Evolutionary conservation across 2,113 vertebrate genomes (phyloP).

Genomic region (Noturus placidus): DNA sequence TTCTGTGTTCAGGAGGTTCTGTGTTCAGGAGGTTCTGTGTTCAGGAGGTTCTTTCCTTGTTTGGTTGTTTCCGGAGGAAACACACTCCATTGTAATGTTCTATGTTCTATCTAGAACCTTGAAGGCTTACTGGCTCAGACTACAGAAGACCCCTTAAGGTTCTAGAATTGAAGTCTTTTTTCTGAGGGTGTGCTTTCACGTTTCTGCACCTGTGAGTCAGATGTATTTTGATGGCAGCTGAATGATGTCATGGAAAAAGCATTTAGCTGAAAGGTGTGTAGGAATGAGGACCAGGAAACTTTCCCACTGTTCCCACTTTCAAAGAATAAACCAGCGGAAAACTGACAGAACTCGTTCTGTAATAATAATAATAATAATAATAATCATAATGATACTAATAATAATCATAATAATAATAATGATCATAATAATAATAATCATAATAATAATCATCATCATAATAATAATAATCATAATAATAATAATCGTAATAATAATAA

Average conservation of each 20-base stretch:
- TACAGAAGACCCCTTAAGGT: not conserved
- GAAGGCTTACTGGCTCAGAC: not conserved
- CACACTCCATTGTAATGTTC: not conserved
- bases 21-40: not conserved
- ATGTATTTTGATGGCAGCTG: not conserved
- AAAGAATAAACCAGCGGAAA: not conserved
- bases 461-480: too few species aligned
- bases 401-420: too few species aligned
- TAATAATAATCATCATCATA: too few species aligned
- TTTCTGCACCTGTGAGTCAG: not conserved
- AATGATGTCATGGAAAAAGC: constrained; percentile 2
- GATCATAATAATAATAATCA: too few species aligned
- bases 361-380: too few species aligned
- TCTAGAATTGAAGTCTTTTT: not conserved
- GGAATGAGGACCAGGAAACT: not conserved
- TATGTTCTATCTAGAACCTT: not conserved
- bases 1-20: too few species aligned
- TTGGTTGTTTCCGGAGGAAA: not conserved
- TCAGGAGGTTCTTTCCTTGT: not conserved
- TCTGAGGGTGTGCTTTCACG: too few species aligned
- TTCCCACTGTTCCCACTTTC: not conserved
- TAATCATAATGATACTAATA: too few species aligned
- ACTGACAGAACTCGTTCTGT: not conserved
- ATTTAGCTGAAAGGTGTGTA: not conserved
- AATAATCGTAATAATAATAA: too few species aligned